Evolutionary conservation across 1,140 invertebrate species (phyloP).

Genomic region (Drosophila sp.): DNA sequence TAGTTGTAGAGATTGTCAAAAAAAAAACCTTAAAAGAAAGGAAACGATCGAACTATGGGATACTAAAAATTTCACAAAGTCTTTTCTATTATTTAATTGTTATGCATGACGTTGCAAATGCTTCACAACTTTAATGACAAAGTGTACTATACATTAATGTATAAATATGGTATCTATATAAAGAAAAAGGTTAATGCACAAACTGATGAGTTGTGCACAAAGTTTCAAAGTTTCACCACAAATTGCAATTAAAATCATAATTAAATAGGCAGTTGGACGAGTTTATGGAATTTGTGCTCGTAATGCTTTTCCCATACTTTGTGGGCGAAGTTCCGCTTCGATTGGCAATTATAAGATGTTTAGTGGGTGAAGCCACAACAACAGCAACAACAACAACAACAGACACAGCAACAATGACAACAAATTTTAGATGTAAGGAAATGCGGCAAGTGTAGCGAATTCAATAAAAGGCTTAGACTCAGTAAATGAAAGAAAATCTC

Average conservation of each 20-base stretch:
- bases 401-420: not conserved
- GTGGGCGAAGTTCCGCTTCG: conserved; percentile 52
- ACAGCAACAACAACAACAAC: conserved; percentile 10
- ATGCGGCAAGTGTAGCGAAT: conserved; percentile 62
- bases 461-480: conserved; percentile 66
- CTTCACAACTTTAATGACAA: not conserved
- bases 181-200: not conserved
- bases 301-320: conserved; percentile 34
- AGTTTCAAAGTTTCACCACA: conserved; percentile 60
- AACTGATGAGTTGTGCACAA: conserved; percentile 23
- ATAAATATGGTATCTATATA: not conserved
- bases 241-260: conserved; percentile 45
- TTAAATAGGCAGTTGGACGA: conserved; percentile 5
- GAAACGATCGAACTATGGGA: not conserved
- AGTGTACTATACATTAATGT: conserved; percentile 1
- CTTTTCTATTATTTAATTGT: not conserved
- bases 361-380: conserved; percentile 52
- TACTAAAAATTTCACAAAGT: not conserved
- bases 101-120: conserved; percentile 2
- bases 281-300: conserved; percentile 21
- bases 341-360: conserved; percentile 53
- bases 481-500: conserved; percentile 47
- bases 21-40: no score
- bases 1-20: no score
- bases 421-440: conserved; percentile 38